Evolutionary conservation across 92 coral and sea anemone genomes (phyloP), one percentile per base, ranked within the genome.

Genomic region (Phenganax subtilis): DNA sequence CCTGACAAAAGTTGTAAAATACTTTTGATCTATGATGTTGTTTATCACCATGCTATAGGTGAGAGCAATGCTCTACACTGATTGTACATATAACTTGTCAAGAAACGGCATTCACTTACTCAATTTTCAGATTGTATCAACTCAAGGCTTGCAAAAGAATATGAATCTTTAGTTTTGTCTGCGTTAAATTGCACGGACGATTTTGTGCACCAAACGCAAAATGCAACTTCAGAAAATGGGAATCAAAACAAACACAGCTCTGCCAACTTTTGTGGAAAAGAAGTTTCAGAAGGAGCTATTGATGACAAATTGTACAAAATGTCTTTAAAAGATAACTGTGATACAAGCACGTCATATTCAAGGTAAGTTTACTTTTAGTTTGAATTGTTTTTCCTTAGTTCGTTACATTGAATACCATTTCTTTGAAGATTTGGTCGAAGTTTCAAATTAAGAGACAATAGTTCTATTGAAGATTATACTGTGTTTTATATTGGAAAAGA

Each of bases 401-500:
- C 31, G 53, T 30, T 17, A 12, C 11, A 30, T 25, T 16, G 15
- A 9, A 31, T 51, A 4, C 37, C 52, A 55, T 17, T 66, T 14
- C 10, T n/a, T 55, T 51, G 29, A n/a, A 94, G 98, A 81, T 94
- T 94, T 92, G 98, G 98, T 28, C 91, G 91, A 51, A 90, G 86
- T 75, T 90, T 90, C 80, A 84, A 55, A 27, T 59, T 94, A 62
- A 88, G 88, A 9, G 74, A 75, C 12, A 85, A 85, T 15, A 71
- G 73, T 51, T 28, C 55, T 51, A 75, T 92, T 66, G 87, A 88
- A 51, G 97, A 92, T 20, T 96, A 87, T 80, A 65, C 47, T 61
- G 85, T 92, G 59, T 96, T 96, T 84, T 96, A 88, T 65, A 87
- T 96, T 80, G 99, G 99, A 57, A 76, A 91, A 70, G 87, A 89